Base-by-base conservation (phyloP, 2,113 vertebrate genomes). In the Archocentrus centrarchus region DNA sequence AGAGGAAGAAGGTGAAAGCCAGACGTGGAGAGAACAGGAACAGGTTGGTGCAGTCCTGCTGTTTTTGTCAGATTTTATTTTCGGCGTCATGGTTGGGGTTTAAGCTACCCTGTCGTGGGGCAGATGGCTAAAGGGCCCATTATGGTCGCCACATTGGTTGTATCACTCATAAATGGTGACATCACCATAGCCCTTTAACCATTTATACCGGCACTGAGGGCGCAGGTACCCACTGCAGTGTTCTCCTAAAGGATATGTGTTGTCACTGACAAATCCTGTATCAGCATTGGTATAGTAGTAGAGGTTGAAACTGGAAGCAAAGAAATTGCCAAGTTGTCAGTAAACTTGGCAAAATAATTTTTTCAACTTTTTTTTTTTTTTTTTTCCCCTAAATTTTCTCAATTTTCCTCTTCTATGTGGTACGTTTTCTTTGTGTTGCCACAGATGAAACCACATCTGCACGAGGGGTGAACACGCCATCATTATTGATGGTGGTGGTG, bases 1-100 rank as follows among this genome's bases (percentile, higher is more conserved):
- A 97, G 86, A 97, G 97, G 96, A 96, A 96, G 88, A 95, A 95
- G 80, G 90, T 89, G 84, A 95, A 95, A 66, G 88, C 90, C 66
- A 87, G 93, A 53, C 93, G 93, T 60, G 93, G 89, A 55, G 94
- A 95, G 63, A 94, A 88, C 86, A 86, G 96, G 94, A 9, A 91
- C 92, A 94, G 95, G 95, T 96, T 64, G 11, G 82, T 90, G 2
- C 53, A 58, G 18, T 6, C 22, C 3, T 27, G 60, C 13, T 70
- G 17, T 35, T 75, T 27, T 63, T 22, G 5, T 62, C 27, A 39
- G 61, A 39, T 39, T 22, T 24, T 2, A 7, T 37, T 64, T 55
- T 64, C 2, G 30, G 44, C 32, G 68, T 53, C 27, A 11, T 53
- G 10, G 11, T 53, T 32, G 47, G 22, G 27, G 47, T 73, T 32